Evolutionary conservation across 2,888 invertebrate genomes (phyloP), one percentile per base, ranked within the genome.

Genomic region (Nymphalis polychloros): DNA sequence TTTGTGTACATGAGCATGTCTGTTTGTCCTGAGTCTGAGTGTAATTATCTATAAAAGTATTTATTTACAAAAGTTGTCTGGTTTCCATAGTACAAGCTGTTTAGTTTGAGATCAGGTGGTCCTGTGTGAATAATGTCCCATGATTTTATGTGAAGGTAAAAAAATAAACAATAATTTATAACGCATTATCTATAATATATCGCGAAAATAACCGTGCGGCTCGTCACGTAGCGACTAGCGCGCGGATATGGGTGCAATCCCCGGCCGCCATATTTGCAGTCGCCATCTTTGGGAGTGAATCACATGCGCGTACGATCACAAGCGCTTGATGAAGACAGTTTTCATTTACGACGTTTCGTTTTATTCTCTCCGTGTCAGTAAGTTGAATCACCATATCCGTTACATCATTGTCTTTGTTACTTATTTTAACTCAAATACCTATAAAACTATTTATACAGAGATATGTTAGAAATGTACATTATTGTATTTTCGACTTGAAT

Each of bases 201-300:
- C 71, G 74, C 72, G 66, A 75, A 71, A 75, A 66, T 64, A 72
- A 74, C 76, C 80, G 76, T 78, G 82, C 76, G 72, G 49, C 70
- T 64, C 60, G 77, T 80, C 80, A 81, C 82, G 81, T 84, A 79
- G 71, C 70, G 31, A 71, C 71, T 78, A 77, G 79, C 76, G 77
- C 78, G 73, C 77, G 72, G 72, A 79, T 77, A 79, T 76, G 77
- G 78, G 75, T 77, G 78, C 76, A 80, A 76, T 69, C 74, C 53
- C 74, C 70, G 75, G 74, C 68, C 68, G 83, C 82, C 80, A 82
- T 83, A 63, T 78, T 81, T 77, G 69, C 68, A 62, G 16, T 64
- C 76, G 80, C 79, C 81, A 80, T 81, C 70, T 80, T 81, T 74
- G 69, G 57, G 57, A 53, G 72, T 83, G 82, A 81, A 77, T 79